These are phyloP conservation scores for Hyalella azteca DNA, from an alignment of 2,888 invertebrate species.

Conservation along the genomic window DNA sequence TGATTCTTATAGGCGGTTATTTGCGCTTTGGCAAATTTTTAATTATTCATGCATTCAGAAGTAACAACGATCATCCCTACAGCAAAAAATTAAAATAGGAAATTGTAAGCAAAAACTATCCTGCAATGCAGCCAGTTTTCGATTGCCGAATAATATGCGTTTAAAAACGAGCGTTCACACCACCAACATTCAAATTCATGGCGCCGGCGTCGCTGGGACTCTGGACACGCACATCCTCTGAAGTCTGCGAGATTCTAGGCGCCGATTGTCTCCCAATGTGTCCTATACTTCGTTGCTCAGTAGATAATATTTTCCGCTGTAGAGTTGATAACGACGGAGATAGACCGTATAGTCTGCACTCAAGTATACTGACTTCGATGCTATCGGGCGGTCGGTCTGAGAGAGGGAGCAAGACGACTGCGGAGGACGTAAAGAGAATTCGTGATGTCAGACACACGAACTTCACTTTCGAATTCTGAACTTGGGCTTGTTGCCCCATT, in stretches of 20 bases:
- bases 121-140: too few relatives aligned
- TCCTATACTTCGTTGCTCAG: slow-evolving; percentile 20
- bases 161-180: neutral
- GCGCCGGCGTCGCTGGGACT: neutral
- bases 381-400: neutral
- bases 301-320: slow-evolving; percentile 29
- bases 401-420: too few relatives aligned
- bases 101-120: too few relatives aligned
- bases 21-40: too few relatives aligned
- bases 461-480: too few relatives aligned
- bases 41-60: too few relatives aligned
- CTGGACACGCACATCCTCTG: slow-evolving; percentile 1
- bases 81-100: too few relatives aligned
- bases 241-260: neutral
- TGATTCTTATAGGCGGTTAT: too few relatives aligned
- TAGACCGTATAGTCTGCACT: slow-evolving; percentile 16
- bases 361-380: slow-evolving; percentile 21
- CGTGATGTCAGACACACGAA: too few relatives aligned
- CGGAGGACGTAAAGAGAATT: too few relatives aligned
- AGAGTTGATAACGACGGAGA: slow-evolving; percentile 19
- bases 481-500: too few relatives aligned
- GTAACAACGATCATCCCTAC: too few relatives aligned
- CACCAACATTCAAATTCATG: slow-evolving; percentile 29
- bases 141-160: neutral
- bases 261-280: slow-evolving; percentile 23